Evolutionary conservation across 2,888 invertebrate species (phyloP).

Genomic region (Hyles lineata): DNA sequence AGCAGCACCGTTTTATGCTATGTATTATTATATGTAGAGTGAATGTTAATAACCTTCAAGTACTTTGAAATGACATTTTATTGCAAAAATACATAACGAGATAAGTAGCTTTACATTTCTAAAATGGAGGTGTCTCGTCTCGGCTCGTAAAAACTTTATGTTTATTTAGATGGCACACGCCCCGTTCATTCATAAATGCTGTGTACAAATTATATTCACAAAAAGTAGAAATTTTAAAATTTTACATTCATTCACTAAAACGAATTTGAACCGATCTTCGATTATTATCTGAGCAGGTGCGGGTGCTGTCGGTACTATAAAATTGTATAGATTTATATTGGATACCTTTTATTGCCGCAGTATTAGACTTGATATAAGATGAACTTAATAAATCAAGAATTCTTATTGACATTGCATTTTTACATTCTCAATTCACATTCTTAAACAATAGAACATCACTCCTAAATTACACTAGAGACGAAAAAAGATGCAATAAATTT

Average conservation of each 20-base stretch:
- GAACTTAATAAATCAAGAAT: too few species aligned
- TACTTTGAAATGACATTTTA: slow-evolving; percentile 29
- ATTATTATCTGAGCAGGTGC: background rate
- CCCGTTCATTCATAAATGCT: slow-evolving; percentile 24
- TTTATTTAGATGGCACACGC: slow-evolving; percentile 29
- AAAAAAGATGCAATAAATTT: too few species aligned
- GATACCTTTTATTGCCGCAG: too few species aligned
- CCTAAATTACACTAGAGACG: too few species aligned
- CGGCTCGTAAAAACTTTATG: slow-evolving; percentile 40
- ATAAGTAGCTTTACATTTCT: slow-evolving; percentile 29
- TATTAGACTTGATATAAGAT: too few species aligned
- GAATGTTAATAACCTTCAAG: slow-evolving; percentile 25
- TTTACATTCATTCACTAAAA: background rate
- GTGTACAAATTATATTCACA: slow-evolving; percentile 21
- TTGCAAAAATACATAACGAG: slow-evolving; percentile 29
- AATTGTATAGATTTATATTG: too few species aligned
- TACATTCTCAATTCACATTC: too few species aligned
- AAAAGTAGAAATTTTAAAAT: slow-evolving; percentile 24
- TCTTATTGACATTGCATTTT: too few species aligned
- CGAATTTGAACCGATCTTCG: background rate
- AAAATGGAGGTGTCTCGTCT: slow-evolving; percentile 43
- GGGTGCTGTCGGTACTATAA: background rate
- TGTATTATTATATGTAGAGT: slow-evolving; percentile 14
- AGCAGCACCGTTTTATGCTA: background rate
- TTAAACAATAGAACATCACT: too few species aligned